Percentiles rank a stretch among this genome's conserved stretches.
phyloP scores from a whole-genome alignment of 2,888 invertebrate genomes.

The Sussaba pulchella region DNA sequence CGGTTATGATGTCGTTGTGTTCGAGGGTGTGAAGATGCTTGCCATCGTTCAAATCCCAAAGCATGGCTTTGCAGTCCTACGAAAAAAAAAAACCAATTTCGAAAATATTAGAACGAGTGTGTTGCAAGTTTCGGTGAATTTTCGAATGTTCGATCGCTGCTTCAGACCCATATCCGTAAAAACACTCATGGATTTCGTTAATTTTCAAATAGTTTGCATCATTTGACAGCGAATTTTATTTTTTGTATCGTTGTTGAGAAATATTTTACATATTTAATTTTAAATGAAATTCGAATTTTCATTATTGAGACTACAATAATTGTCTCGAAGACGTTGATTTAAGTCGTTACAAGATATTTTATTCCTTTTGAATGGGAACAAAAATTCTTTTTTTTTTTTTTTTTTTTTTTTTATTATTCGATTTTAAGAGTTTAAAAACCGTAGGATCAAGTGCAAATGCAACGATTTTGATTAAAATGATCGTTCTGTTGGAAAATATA shows the following conservation, averaged over 20 bases:
- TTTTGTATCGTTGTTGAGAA: not conserved
- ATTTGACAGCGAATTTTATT: slow-evolving; percentile 37
- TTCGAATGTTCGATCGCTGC: not conserved
- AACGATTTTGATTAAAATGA: too few relatives aligned
- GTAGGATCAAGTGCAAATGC: not conserved
- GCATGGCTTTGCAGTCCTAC: slow-evolving; percentile 98
- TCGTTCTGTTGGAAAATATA: too few relatives aligned
- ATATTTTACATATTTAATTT: not conserved
- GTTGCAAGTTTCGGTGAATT: not conserved
- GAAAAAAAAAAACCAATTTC: slow-evolving; percentile 61
- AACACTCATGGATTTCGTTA: slow-evolving; percentile 74
- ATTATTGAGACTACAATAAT: not conserved
- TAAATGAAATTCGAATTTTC: not conserved
- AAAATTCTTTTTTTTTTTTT: too few relatives aligned
- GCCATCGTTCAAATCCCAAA: slow-evolving; percentile 99
- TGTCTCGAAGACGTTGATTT: too few relatives aligned
- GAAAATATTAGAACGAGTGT: slow-evolving; percentile 12
- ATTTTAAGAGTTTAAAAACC: not conserved
- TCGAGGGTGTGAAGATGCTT: slow-evolving; percentile 99
- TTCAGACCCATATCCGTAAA: slow-evolving; percentile 78
- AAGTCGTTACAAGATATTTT: too few relatives aligned
- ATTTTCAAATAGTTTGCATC: slow-evolving; percentile 61
- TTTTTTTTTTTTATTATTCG: too few relatives aligned
- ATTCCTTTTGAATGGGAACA: too few relatives aligned
- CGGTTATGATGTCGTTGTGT: slow-evolving; percentile 99